A percentile compares a stretch with the other conserved stretches of the same genome.
Conservation (phyloP, 1,140 invertebrate genomes). For the Trichoplusia ni region DNA sequence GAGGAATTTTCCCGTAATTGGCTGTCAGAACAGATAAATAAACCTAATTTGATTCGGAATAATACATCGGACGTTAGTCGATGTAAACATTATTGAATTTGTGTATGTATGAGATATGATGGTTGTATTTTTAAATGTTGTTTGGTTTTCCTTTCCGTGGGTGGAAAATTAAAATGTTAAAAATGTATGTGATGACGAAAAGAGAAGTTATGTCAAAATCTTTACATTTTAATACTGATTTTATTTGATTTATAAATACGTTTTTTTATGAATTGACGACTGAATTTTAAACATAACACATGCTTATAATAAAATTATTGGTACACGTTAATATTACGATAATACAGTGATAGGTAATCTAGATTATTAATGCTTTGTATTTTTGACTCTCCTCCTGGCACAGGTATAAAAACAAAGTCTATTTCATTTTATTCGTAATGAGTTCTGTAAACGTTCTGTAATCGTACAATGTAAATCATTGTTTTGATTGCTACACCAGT, state of each 20-base stretch:
- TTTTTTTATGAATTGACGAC: too few species aligned
- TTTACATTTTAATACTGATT: background rate
- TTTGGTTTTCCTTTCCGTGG: constrained; percentile 1
- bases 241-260: background rate
- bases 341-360: too few species aligned
- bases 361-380: too few species aligned
- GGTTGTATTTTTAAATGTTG: constrained; percentile 15
- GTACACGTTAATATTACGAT: too few species aligned
- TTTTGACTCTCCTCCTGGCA: too few species aligned
- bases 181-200: constrained; percentile 1
- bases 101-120: constrained; percentile 23
- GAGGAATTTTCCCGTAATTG: constrained; percentile 18
- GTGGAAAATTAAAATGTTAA: constrained; percentile 12
- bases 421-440: too few species aligned
- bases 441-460: too few species aligned
- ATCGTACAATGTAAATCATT: too few species aligned
- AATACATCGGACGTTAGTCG: constrained; percentile 5
- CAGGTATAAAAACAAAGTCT: too few species aligned
- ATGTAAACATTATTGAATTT: constrained; percentile 30
- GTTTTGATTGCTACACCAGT: too few species aligned
- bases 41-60: constrained; percentile 21
- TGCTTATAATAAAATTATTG: too few species aligned
- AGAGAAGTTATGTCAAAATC: background rate
- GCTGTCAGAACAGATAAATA: constrained; percentile 14
- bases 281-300: too few species aligned